Base-by-base conservation (phyloP, 2,888 invertebrate species). In the Drosophila nigritarsus region DNA sequence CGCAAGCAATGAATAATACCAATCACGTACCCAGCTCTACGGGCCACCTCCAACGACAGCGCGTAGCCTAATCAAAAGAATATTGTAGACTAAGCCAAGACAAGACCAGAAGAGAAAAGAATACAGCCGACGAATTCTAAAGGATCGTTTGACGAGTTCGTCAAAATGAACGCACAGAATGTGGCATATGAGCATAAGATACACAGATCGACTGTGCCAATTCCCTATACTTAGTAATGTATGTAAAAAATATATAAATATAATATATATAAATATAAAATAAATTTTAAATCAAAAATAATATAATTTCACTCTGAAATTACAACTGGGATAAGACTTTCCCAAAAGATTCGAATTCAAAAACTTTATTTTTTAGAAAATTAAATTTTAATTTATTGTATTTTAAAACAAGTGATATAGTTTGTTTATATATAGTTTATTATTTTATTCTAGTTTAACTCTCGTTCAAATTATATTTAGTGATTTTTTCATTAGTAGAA, bases 1-100 rank as follows among this genome's bases (percentile, higher is more conserved):
- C 77, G 75, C 85, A 80, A 88, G 80, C 86, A 81, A 90, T 90
- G 91, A 90, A 90, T 90, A 91, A 91, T 90, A 90, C 90, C 87
- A 90, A 90, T 88, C 91, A 90, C 90, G 89, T 90, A 82, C 60
- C 36, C 59, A 53, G 45, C 7, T 20, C 36, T 34, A 36, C 7
- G 29, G 75, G 75, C 79, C 78, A 78, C 79, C 78, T 68, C 34
- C 61, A 75, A 40, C 58, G 77, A 45, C 55, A 63, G 40, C 48
- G 51, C 54, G 53, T 20, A 34, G 80, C 69, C 89, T 82, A 87
- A 89, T 87, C 87, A 89, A 84, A 84, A 83, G 79, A 75, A 77
- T 73, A 87, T 87, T 87, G 86, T 87, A 84, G 83, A 87, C 86
- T 89, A 84, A 84, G 82, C 89, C 88, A 70, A 82, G 73, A 82